Evolutionary conservation across 2,797 vertebrate species (phyloP).

Genomic region (Microchirus variegatus): DNA sequence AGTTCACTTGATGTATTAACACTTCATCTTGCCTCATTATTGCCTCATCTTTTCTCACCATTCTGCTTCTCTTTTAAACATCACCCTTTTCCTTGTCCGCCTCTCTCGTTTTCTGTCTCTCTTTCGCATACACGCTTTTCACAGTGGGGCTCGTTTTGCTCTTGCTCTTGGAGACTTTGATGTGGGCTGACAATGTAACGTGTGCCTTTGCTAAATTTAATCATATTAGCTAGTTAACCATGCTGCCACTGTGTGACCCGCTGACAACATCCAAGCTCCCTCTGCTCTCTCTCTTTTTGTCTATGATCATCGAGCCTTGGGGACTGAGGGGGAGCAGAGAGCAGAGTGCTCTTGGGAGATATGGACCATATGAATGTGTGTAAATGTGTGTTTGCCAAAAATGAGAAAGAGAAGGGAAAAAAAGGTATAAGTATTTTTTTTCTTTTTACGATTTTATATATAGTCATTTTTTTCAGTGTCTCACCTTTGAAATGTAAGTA

Average conservation of each 20-base stretch:
- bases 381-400: slow-evolving; percentile 18
- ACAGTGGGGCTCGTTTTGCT: slow-evolving; percentile 47
- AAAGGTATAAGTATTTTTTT: not conserved
- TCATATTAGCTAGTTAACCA: slow-evolving; percentile 80
- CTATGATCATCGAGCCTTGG: slow-evolving; percentile 63
- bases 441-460: not conserved
- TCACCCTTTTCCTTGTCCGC: slow-evolving; percentile 41
- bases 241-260: slow-evolving; percentile 69
- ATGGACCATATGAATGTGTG: slow-evolving; percentile 27
- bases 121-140: slow-evolving; percentile 25
- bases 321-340: slow-evolving; percentile 59
- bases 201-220: slow-evolving; percentile 77
- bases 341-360: slow-evolving; percentile 58
- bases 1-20: slow-evolving; percentile 43
- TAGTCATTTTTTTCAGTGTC: slow-evolving; percentile 1
- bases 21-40: slow-evolving; percentile 56
- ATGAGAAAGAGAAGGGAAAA: slow-evolving; percentile 12
- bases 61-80: slow-evolving; percentile 51
- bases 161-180: slow-evolving; percentile 66
- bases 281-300: slow-evolving; percentile 53
- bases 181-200: slow-evolving; percentile 77
- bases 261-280: slow-evolving; percentile 58
- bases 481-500: not conserved
- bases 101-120: slow-evolving; percentile 35
- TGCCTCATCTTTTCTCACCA: slow-evolving; percentile 51